These are phyloP conservation scores for Zygothrica quintamaculata DNA, from an alignment of 2,888 invertebrate species.

Conservation along the genomic window DNA sequence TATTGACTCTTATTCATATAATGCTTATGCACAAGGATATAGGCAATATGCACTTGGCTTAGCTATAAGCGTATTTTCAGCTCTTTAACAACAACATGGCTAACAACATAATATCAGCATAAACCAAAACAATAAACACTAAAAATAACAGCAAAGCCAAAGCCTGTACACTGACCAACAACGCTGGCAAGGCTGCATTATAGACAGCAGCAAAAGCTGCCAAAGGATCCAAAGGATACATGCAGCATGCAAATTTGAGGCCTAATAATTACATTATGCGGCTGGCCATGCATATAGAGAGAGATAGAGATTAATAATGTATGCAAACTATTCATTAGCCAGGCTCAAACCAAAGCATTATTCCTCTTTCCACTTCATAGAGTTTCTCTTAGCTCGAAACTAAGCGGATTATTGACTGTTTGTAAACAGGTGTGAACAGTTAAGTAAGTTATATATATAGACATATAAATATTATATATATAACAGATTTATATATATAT, in stretches of 20 bases:
- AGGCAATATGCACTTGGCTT: slow-evolving; percentile 7
- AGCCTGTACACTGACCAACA: slow-evolving; percentile 43
- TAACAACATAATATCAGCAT: slow-evolving; percentile 74
- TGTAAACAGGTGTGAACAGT: background rate
- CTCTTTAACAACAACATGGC: slow-evolving; percentile 58
- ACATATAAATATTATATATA: no score
- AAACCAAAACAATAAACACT: slow-evolving; percentile 50
- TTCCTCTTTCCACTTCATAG: no score
- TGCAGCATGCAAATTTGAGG: slow-evolving; percentile 46
- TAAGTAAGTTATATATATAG: no score
- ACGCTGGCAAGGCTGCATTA: background rate
- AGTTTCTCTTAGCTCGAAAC: background rate
- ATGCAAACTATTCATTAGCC: slow-evolving; percentile 18
- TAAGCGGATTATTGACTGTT: slow-evolving; percentile 1
- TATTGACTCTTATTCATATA: no score
- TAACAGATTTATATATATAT: no score
- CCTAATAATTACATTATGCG: slow-evolving; percentile 41
- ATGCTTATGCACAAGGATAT: no score
- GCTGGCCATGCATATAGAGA: slow-evolving; percentile 24
- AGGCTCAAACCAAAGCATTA: background rate
- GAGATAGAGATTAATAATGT: slow-evolving; percentile 14
- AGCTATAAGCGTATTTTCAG: slow-evolving; percentile 58
- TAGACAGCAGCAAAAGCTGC: no score
- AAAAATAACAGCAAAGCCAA: slow-evolving; percentile 20
- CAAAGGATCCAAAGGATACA: slow-evolving; percentile 18